Conservation (phyloP, 2,888 invertebrate genomes). For the Diaphora mendica region DNA sequence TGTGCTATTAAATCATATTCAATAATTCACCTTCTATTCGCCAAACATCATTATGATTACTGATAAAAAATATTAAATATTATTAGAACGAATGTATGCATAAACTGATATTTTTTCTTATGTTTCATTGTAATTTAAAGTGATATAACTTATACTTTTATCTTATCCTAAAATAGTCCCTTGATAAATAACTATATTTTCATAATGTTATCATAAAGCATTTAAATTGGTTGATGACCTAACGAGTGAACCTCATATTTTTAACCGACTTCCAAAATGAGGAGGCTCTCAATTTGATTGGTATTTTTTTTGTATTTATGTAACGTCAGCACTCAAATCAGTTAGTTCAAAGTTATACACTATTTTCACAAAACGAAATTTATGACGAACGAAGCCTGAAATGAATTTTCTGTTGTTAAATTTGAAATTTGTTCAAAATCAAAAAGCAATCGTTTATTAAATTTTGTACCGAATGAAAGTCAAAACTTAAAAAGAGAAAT, state of each 20-base stretch:
- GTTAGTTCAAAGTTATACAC: not conserved
- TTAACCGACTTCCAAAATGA: no score
- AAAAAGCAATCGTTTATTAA: conserved; percentile 10
- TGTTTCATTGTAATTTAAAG: conserved; percentile 3
- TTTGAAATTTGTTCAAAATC: not conserved
- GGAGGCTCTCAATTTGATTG: no score
- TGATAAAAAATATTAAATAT: no score
- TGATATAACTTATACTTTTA: conserved; percentile 59
- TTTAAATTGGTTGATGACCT: conserved; percentile 44
- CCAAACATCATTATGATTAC: not conserved
- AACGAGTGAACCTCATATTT: not conserved
- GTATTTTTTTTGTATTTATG: conserved; percentile 11
- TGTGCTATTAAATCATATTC: not conserved
- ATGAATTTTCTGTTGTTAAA: not conserved
- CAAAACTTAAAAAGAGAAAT: conserved; percentile 20
- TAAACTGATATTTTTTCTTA: conserved; percentile 26
- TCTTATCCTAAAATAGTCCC: conserved; percentile 61
- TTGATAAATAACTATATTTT: conserved; percentile 63
- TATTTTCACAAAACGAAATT: not conserved
- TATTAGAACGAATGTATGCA: not conserved
- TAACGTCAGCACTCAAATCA: not conserved
- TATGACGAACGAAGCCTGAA: not conserved
- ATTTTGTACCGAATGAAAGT: conserved; percentile 18
- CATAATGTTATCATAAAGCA: conserved; percentile 45
- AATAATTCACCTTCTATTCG: not conserved